phyloP scores from a whole-genome alignment of 2,797 vertebrate species.

The Peromyscus eremicus region DNA sequence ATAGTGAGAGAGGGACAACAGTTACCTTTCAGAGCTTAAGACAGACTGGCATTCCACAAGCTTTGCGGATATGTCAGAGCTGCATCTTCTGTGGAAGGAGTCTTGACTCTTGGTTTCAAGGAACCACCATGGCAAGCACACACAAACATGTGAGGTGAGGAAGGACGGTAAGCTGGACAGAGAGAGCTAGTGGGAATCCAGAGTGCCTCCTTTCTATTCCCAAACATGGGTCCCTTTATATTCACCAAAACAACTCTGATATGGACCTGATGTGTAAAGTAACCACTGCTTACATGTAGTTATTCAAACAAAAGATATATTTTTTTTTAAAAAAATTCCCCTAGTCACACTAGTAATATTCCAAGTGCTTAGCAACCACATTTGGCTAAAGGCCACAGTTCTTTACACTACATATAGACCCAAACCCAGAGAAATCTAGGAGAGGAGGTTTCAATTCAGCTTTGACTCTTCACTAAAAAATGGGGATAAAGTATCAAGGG shows the following conservation, averaged over 20 bases:
- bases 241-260: not conserved
- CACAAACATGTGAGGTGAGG: not conserved
- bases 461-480: not conserved
- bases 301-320: not conserved
- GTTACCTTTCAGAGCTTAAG: not conserved
- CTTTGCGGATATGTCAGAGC: not conserved
- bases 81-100: not conserved
- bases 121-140: not conserved
- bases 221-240: not conserved
- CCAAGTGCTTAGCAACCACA: not conserved
- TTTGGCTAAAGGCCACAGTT: not conserved
- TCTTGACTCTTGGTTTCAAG: not conserved
- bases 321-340: not conserved
- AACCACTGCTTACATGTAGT: not conserved
- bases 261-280: not conserved
- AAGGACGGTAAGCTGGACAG: not conserved
- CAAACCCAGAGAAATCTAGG: not conserved
- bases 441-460: not conserved
- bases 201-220: not conserved
- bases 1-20: not conserved
- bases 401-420: rapidly evolving
- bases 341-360: not conserved
- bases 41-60: not conserved
- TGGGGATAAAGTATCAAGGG: not conserved
- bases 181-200: not conserved